Conservation (phyloP, 2,888 invertebrate species). For the Nebria brevicollis region DNA sequence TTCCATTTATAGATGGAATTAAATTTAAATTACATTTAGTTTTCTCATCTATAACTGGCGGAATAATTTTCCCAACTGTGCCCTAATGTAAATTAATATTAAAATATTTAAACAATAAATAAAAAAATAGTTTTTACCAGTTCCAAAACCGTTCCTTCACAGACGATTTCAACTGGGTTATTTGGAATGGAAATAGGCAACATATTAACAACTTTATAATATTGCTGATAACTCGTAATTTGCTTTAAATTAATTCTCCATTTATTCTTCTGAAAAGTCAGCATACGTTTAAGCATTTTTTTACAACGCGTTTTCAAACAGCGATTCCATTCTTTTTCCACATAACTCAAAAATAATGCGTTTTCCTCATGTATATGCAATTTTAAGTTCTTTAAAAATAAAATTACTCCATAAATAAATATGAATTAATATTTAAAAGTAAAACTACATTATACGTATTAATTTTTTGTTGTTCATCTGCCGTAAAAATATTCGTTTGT, state of each 20-base stretch:
- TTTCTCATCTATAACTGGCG: background rate
- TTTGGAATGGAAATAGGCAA: constrained; percentile 18
- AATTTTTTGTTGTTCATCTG: constrained; percentile 26
- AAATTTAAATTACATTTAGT: background rate
- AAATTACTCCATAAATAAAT: constrained; percentile 4
- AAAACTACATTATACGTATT: constrained; percentile 29
- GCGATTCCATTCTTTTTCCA: constrained; percentile 23
- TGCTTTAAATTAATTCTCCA: constrained; percentile 5
- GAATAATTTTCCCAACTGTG: constrained; percentile 9
- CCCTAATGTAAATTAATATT: constrained; percentile 5
- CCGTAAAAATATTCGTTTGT: background rate
- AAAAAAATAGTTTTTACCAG: constrained; percentile 15
- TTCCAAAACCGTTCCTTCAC: constrained; percentile 28
- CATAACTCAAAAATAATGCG: constrained; percentile 29
- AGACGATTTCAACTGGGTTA: constrained; percentile 16
- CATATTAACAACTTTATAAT: constrained; percentile 23
- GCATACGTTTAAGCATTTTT: constrained; percentile 2
- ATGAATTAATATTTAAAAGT: background rate
- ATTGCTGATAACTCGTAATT: constrained; percentile 24
- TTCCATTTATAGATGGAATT: constrained; percentile 12
- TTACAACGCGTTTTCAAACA: background rate
- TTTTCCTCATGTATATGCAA: constrained; percentile 20
- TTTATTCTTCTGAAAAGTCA: background rate
- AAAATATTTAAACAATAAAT: background rate
- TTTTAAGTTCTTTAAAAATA: constrained; percentile 30